Base-by-base conservation (phyloP, 2,797 vertebrate genomes). In the Craterocephalus amniculus region DNA sequence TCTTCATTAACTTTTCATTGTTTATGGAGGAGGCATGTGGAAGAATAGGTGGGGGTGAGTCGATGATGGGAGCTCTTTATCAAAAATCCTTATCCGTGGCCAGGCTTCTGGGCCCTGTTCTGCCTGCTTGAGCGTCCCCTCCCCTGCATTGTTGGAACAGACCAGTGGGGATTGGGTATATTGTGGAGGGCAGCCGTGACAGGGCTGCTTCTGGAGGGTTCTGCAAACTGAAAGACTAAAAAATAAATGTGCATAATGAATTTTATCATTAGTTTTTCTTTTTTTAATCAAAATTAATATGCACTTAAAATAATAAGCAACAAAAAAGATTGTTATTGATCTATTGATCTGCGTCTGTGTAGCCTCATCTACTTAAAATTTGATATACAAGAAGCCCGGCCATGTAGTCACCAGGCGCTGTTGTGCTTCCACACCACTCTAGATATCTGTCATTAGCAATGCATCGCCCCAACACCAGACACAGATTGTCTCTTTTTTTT, bases 1-100 rank as follows among this genome's bases (percentile, higher is more conserved):
- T 95, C 94, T 94, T 95, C 94, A 95, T 95, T 95, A 94, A 95
- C 93, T 95, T 95, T 95, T 95, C 94, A 95, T 95, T 94, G 93
- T 94, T 95, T 94, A 94, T 94, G 86, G 89, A 87, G 88, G 89
- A 88, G 88, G 91, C 79, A 86, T 84, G 72, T 67, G 83, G 76
- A 83, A 64, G 80, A 77, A 52, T 66, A 67, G 72, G 76, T 51
- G 73, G 54, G 40, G 79, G 65, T 38, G 78, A 67, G 56, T 70
- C 10, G 38, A 59, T n/a, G 64, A 72, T 59, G 70, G 59, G 71
- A 62, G 64, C 48, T 72, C 67, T 82, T 74, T 81, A 85, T 81
- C 51, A 81, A 72, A 80, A 76, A 68, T 31, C 62, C 60, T 59
- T 76, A 83, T 82, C 80, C 75, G 63, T 59, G 54, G 76, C 72